Conservation (phyloP, 2,797 vertebrate species). For the Bradypodion pumilum region DNA sequence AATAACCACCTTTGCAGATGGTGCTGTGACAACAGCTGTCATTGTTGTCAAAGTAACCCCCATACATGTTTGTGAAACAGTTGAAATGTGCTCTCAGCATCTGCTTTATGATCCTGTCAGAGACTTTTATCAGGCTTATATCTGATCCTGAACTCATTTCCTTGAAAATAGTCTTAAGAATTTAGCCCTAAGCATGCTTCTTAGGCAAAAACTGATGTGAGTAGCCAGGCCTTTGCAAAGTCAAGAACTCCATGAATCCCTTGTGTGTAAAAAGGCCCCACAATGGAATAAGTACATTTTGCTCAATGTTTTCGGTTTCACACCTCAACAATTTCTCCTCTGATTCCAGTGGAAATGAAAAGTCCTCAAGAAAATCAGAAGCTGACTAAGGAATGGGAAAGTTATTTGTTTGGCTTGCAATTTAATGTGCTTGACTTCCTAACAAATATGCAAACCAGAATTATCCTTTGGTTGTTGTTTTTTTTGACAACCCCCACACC, state of each 20-base stretch:
- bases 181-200: slow-evolving; percentile 1
- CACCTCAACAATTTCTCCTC: background rate
- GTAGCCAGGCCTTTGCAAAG: background rate
- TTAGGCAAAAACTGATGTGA: background rate
- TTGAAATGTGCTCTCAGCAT: background rate
- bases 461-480: background rate
- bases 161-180: slow-evolving; percentile 11
- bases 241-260: background rate
- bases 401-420: background rate
- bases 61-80: slow-evolving; percentile 13
- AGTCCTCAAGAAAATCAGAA: background rate
- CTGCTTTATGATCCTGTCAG: background rate
- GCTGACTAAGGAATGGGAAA: background rate
- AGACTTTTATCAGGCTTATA: background rate
- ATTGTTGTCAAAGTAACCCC: slow-evolving; percentile 11
- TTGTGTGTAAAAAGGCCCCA: background rate
- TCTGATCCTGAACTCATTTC: slow-evolving; percentile 23
- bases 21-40: slow-evolving; percentile 4
- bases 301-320: background rate
- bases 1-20: slow-evolving; percentile 17
- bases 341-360: background rate
- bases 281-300: background rate
- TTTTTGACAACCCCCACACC: too few relatives aligned
- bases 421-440: background rate
- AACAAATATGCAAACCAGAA: background rate